Conservation (phyloP, 2,888 invertebrate species). For the Acronicta alni region DNA sequence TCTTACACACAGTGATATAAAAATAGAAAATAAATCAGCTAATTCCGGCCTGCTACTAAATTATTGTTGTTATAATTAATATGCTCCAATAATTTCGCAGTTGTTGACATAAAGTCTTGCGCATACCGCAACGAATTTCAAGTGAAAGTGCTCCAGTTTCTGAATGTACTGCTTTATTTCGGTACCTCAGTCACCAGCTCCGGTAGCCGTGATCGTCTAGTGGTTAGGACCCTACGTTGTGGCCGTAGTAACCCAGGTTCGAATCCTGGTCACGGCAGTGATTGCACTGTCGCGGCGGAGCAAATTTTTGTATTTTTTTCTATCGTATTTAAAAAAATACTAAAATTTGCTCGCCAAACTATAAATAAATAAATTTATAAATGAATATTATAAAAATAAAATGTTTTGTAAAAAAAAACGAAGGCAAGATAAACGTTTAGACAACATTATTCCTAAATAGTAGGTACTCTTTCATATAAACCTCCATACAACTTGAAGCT, state of each 20-base stretch:
- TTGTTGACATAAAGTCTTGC: slow-evolving; percentile 7
- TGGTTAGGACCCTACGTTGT: slow-evolving; percentile 93
- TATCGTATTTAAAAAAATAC: too few species aligned
- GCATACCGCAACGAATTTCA: slow-evolving; percentile 17
- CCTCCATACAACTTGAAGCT: background rate
- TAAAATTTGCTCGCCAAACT: too few species aligned
- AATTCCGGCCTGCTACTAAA: too few species aligned
- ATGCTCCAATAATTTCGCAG: too few species aligned
- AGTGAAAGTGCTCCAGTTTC: slow-evolving; percentile 41
- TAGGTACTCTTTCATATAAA: background rate
- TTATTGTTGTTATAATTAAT: too few species aligned
- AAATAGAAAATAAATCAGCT: too few species aligned
- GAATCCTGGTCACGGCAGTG: slow-evolving; percentile 85
- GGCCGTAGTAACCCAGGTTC: slow-evolving; percentile 93
- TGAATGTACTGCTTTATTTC: slow-evolving; percentile 12
- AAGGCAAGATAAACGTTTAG: too few species aligned
- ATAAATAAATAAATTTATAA: too few species aligned
- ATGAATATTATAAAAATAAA: too few species aligned
- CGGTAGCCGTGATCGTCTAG: slow-evolving; percentile 90
- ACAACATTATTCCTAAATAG: background rate
- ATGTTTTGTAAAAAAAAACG: too few species aligned
- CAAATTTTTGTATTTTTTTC: slow-evolving; percentile 43
- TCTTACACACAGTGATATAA: too few species aligned
- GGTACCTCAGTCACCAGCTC: slow-evolving; percentile 53
- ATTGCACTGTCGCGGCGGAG: slow-evolving; percentile 71